Evolutionary conservation across 2,113 vertebrate species (phyloP).

Genomic region (Grammomys dolichurus): DNA sequence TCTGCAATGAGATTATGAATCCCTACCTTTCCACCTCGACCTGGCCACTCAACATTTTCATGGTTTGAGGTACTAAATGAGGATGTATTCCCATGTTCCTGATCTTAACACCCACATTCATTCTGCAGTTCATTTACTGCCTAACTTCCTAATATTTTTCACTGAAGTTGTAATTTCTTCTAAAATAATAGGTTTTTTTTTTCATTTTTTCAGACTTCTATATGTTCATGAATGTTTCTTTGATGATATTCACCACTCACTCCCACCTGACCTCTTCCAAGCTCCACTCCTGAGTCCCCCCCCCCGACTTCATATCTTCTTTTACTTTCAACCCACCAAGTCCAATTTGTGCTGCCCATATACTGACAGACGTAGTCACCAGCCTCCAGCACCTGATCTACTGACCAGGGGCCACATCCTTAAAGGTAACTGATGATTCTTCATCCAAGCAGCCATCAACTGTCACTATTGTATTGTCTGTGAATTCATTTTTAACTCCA

Average conservation of each 20-base stretch:
- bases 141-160: background rate
- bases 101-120: conserved; percentile 36
- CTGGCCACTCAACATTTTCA: conserved; percentile 33
- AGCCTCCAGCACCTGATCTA: too few species aligned
- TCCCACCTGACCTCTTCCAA: background rate
- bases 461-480: background rate
- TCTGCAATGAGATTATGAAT: background rate
- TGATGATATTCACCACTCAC: background rate
- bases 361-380: background rate
- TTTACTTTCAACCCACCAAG: background rate
- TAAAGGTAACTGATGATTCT: background rate
- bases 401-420: background rate
- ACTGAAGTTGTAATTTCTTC: background rate
- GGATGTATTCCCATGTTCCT: background rate
- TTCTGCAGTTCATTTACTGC: conserved; percentile 10
- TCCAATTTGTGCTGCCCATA: background rate
- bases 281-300: background rate
- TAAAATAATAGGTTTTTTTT: background rate
- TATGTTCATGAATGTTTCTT: background rate
- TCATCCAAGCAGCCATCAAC: background rate
- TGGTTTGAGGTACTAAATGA: background rate
- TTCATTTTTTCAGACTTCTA: background rate
- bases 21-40: background rate
- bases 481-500: conserved; percentile 48
- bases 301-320: too few species aligned